Evolutionary conservation across 1,140 invertebrate species (phyloP).

Genomic region (silkworm (Bombyx mori)): ASM3026992v2 NC_085129.1:14423501-14424000

Average conservation of each 20-base stretch:
- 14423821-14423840: constrained; percentile 75
- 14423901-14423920: constrained; percentile 82
- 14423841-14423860: constrained; percentile 84
- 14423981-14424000: constrained; percentile 66
- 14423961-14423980: constrained; percentile 73
- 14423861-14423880: constrained; percentile 93
- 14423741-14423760: constrained; percentile 56
- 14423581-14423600: constrained; percentile 29
- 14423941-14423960: constrained; percentile 76
- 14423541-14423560: constrained; percentile 76
- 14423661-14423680: constrained; percentile 71
- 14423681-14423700: constrained; percentile 69
- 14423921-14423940: constrained; percentile 81
- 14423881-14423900: constrained; percentile 93
- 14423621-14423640: constrained; percentile 73
- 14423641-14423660: constrained; percentile 74
- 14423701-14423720: constrained; percentile 69
- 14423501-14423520: constrained; percentile 74
- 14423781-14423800: constrained; percentile 79
- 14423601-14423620: constrained; percentile 57
- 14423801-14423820: constrained; percentile 78
- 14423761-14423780: constrained; percentile 77
- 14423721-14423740: constrained; percentile 47
- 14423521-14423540: constrained; percentile 77
- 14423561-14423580: constrained; percentile 68